These are phyloP conservation scores for Lithophane semibrunnea DNA, from an alignment of 2,888 invertebrate genomes.

Conservation along the genomic window DNA sequence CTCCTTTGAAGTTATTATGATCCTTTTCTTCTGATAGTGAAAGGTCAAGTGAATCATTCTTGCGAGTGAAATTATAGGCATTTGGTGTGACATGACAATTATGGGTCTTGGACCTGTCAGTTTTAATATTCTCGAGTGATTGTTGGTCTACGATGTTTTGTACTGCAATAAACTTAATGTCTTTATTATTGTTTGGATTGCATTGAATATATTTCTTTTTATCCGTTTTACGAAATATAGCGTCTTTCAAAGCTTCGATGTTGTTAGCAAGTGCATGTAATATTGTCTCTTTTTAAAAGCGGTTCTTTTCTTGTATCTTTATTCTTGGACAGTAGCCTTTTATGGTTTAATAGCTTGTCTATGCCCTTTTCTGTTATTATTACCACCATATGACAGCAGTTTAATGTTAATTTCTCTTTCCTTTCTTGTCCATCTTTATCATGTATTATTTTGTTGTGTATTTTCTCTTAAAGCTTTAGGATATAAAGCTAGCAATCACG, in stretches of 20 bases:
- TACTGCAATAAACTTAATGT: background rate
- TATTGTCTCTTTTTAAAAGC: background rate
- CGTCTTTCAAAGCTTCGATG: background rate
- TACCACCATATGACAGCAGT: background rate
- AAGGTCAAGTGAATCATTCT: constrained; percentile 61
- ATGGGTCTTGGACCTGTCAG: constrained; percentile 9
- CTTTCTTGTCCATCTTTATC: background rate
- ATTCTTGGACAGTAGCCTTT: background rate
- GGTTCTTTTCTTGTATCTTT: background rate
- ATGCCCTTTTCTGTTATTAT: background rate
- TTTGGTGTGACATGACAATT: constrained; percentile 29
- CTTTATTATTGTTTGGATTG: background rate
- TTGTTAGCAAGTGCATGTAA: background rate
- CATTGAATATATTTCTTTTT: background rate
- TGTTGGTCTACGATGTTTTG: constrained; percentile 9
- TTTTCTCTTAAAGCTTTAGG: background rate
- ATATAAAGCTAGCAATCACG: too few relatives aligned
- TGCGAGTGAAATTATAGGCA: constrained; percentile 33
- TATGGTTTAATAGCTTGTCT: constrained; percentile 6
- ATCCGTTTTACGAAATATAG: background rate
- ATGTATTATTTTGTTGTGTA: background rate
- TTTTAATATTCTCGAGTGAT: constrained; percentile 2
- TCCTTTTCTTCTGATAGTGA: constrained; percentile 64
- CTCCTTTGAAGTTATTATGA: constrained; percentile 58
- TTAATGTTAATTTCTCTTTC: background rate